phyloP scores from a whole-genome alignment of 2,888 invertebrate genomes.

The Allophyes oxyacanthae region DNA sequence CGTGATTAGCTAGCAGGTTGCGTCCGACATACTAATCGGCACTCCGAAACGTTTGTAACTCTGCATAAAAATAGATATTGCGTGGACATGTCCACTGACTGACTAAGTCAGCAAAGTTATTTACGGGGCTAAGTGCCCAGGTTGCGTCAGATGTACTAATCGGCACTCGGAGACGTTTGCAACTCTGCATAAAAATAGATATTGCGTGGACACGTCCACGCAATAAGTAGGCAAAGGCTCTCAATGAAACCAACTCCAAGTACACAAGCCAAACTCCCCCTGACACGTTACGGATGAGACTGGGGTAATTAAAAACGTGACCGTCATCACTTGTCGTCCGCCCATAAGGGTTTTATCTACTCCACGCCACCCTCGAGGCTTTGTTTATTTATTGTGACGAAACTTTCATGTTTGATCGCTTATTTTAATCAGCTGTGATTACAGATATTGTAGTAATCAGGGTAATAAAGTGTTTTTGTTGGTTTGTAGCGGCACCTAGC shows the following conservation, averaged over 20 bases:
- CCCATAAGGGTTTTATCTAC: constrained; percentile 86
- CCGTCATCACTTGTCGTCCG: constrained; percentile 87
- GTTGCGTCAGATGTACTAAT: no score
- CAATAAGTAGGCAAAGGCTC: constrained; percentile 46
- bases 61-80: no score
- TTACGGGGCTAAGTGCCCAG: no score
- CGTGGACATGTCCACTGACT: no score
- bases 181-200: not conserved
- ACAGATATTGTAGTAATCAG: constrained; percentile 45
- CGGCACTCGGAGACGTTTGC: no score
- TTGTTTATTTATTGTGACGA: constrained; percentile 81
- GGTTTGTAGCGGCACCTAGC: no score
- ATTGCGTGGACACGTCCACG: constrained; percentile 13
- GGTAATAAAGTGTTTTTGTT: constrained; percentile 11
- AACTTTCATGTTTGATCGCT: constrained; percentile 59
- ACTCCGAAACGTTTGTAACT: no score
- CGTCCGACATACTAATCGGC: no score
- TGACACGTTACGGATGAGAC: constrained; percentile 83
- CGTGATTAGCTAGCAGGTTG: no score
- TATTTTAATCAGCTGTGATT: constrained; percentile 52
- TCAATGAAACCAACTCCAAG: constrained; percentile 57
- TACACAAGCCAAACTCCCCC: constrained; percentile 69
- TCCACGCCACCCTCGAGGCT: constrained; percentile 75
- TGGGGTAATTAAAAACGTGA: constrained; percentile 88
- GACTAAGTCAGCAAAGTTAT: no score